A percentile compares a stretch with the other conserved stretches of the same genome.
Conservation (phyloP, 1,140 invertebrate species). For the Eupeodes corollae region DNA sequence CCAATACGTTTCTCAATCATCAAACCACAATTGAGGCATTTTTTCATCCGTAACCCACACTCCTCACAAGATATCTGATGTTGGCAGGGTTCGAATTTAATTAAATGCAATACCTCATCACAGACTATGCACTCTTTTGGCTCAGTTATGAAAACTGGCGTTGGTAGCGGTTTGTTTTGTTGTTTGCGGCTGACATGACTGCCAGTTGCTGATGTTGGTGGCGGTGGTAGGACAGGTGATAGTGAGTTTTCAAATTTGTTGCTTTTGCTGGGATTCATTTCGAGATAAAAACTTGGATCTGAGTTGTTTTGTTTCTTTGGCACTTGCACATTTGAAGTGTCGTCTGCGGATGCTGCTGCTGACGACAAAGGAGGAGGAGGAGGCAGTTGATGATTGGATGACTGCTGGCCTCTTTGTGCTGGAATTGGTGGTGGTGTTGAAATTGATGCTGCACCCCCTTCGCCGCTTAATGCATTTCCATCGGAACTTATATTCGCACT, state of each 20-base stretch:
- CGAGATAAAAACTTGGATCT: no score
- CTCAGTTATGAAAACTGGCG: slow-evolving; percentile 9
- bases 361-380: no score
- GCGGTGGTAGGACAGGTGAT: slow-evolving; percentile 2
- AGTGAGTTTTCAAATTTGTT: slow-evolving; percentile 16
- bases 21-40: slow-evolving; percentile 59
- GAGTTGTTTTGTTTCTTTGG: slow-evolving; percentile 2
- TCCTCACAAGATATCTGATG: slow-evolving; percentile 66
- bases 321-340: neutral
- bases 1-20: slow-evolving; percentile 45
- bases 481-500: neutral
- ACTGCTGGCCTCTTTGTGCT: neutral
- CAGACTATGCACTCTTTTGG: slow-evolving; percentile 61
- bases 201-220: neutral
- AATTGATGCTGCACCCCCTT: neutral
- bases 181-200: slow-evolving; percentile 3
- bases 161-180: slow-evolving; percentile 3
- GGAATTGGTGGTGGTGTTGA: neutral
- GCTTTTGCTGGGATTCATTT: slow-evolving; percentile 23
- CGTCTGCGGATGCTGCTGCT: no score
- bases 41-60: slow-evolving; percentile 68
- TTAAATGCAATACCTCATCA: slow-evolving; percentile 54
- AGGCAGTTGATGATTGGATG: no score
- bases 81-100: slow-evolving; percentile 53
- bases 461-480: neutral